Base-by-base conservation (phyloP, 2,113 vertebrate species). In the Xenopus laevis region DNA sequence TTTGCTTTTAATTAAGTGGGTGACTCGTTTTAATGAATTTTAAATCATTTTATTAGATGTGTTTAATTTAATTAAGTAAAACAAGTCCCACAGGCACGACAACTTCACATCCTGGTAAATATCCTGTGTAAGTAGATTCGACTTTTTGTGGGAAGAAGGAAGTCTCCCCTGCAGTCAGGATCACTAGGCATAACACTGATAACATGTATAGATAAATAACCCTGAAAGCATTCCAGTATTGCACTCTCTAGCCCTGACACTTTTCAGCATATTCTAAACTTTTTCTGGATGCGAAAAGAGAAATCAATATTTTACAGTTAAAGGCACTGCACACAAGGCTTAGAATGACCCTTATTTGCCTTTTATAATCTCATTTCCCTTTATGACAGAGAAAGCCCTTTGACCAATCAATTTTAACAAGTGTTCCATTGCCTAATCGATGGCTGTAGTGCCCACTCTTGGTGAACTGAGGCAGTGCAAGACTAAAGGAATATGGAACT, bases 1-100 rank as follows among this genome's bases (percentile, higher is more conserved):
- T 77, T 46, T 46, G 60, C 27, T 46, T 77, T 74, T 77, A 77
- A 77, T 77, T 77, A 77, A 57, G 67, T 77, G 67, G 74, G 47
- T 58, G 74, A 57, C 66, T 69, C 74, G 57, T 30, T 64, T 50
- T 60, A 77, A 77, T 77, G 69, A 70, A 70, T 70, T 70, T 64
- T 12, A 77, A 55, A 77, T 70, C 50, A 64, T 70, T 77, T 55
- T 70, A 77, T 70, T 70, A 77, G 59, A 70, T 64, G 74, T 57
- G 45, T 47, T 55, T 77, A 70, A 77, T 77, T 77, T 77, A 77
- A 77, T 77, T 77, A 70, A 18, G 62, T 23, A 64, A 63, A 77
- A 30, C 47, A 23, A 30, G 57, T 57, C 67, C 68, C 66, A 40
- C 67, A 59, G 66, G 74, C n/a, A 10, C 18, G 44, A 18, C 10